phyloP scores from a whole-genome alignment of 2,888 invertebrate species.

The Orchesella flavescens region DNA sequence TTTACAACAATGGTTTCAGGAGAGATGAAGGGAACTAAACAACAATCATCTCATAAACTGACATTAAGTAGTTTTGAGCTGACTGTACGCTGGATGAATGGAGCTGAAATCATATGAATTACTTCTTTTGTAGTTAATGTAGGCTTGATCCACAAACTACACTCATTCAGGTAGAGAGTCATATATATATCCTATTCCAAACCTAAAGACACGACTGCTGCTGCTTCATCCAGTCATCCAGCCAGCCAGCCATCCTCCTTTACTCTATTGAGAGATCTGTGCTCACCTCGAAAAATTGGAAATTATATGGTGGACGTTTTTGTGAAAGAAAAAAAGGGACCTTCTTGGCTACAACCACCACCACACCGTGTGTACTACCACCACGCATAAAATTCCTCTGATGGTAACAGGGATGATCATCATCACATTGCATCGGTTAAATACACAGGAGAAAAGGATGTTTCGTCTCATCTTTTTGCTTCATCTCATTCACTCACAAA shows the following conservation, averaged over 20 bases:
- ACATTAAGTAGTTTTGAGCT: constrained; percentile 30
- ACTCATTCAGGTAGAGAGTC: not conserved
- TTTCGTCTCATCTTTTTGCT: constrained; percentile 27
- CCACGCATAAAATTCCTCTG: not conserved
- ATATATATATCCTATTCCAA: not conserved
- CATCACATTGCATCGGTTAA: not conserved
- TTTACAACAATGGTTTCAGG: not conserved
- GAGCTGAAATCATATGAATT: constrained; percentile 6
- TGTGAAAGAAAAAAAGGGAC: constrained; percentile 11
- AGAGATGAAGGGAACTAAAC: constrained; percentile 11
- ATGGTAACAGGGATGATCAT: constrained; percentile 12
- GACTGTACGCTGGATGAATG: constrained; percentile 9
- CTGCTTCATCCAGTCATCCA: not conserved
- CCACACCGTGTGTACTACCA: not conserved
- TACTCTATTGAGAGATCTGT: not conserved
- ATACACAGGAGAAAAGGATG: constrained; percentile 9
- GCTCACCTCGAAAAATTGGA: constrained; percentile 40
- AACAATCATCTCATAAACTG: constrained; percentile 40
- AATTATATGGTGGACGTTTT: constrained; percentile 49
- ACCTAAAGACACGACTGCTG: not conserved
- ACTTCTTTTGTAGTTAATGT: not conserved
- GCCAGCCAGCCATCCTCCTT: not conserved
- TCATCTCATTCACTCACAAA: not conserved
- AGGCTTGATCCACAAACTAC: not conserved
- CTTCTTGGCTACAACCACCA: constrained; percentile 23